Percentiles rank a stretch among this genome's conserved stretches.
Conservation (phyloP, 92 coral and sea anemone species). For the Hydrozoanthus gracilis region DNA sequence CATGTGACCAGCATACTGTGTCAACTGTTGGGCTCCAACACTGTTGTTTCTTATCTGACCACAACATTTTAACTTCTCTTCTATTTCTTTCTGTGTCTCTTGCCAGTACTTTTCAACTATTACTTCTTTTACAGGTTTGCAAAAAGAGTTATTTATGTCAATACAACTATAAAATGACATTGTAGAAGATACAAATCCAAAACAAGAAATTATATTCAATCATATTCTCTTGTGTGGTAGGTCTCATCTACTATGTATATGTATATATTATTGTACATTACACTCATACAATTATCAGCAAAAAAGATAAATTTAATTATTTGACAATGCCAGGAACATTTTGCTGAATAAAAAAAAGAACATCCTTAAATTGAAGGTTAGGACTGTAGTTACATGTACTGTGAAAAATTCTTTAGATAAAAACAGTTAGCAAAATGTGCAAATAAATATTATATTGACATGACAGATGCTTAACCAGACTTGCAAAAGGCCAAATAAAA, state of each 20-base stretch:
- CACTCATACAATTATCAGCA: too few relatives aligned
- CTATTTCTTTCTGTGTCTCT: slow-evolving; percentile 19
- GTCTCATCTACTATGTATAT: too few relatives aligned
- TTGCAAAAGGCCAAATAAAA: too few relatives aligned
- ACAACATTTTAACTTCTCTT: background rate
- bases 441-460: background rate
- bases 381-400: too few relatives aligned
- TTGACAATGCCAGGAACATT: background rate
- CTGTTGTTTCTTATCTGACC: background rate
- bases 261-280: too few relatives aligned
- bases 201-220: slow-evolving; percentile 6
- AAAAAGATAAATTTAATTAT: background rate
- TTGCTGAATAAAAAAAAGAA: background rate
- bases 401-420: background rate
- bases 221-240: too few relatives aligned
- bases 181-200: slow-evolving; percentile 3
- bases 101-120: slow-evolving; percentile 8
- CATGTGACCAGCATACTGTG: slow-evolving; percentile 3
- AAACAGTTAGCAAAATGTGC: background rate
- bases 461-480: slow-evolving; percentile 5
- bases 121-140: background rate
- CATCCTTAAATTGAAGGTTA: background rate
- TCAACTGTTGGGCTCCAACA: slow-evolving; percentile 11
- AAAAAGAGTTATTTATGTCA: slow-evolving; percentile 3
- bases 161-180: background rate